Base-by-base conservation (phyloP, 2,113 vertebrate genomes). In the Pimephales promelas region DNA sequence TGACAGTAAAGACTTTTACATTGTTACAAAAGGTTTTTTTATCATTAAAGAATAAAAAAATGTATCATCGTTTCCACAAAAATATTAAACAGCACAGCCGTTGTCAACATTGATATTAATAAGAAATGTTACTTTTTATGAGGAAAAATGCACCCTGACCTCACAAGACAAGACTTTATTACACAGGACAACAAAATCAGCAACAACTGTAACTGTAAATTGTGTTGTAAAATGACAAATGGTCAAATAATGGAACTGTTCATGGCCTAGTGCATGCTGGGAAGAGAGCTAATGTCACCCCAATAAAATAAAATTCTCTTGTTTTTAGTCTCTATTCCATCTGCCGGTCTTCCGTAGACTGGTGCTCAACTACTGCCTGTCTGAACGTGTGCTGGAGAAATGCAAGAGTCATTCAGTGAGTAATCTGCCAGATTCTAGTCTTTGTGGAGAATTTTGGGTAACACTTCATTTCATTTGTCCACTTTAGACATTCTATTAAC, bases 261-360 rank as follows among this genome's bases (percentile, higher is more conserved):
- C 34, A 70, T 40, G 34, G 8, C 18, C 64, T 68, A 11, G 36
- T 68, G 64, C 31, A 2, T 68, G 31, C 9, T 11, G 22, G 34
- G 20, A 70, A 70, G 10, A 70, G 4, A 4, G 66, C 1, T 1
- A 73, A 49, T 73, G 43, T 14, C 11, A 73, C 43, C 4, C 13
- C 14, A 72, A 11, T n/a, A n/a, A 54, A 52, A 56, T 2, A 0
- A 36, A 75, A 56, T 79, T 81, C 80, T 86, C 70, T 88, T 71
- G 79, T 78, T 90, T 89, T 49, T 90, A 99, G 98, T 99, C 98
- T 22, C 93, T 99, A 61, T 99, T 99, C 90, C 97, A 99, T 87
- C 91, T 99, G 90, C 96, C 96, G 0, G 95, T 96, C 54, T 99
- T 99, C 89, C 95, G 96, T 87, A 95, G 95, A 59, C 94, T 98